These are phyloP conservation scores for Bruchidius siliquastri DNA, from an alignment of 2,888 invertebrate species.

Conservation along the genomic window DNA sequence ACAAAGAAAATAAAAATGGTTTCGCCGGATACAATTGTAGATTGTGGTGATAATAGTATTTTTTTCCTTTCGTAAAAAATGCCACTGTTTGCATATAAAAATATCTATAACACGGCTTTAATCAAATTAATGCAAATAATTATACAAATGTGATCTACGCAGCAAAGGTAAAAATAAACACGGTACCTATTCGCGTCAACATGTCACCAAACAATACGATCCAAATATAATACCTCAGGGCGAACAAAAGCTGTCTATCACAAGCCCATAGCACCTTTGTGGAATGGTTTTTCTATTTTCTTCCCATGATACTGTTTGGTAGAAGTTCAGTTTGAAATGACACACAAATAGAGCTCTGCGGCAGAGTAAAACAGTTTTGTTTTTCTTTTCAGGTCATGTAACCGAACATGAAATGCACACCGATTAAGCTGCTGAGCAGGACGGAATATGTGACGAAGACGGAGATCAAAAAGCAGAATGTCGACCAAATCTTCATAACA, in stretches of 20 bases:
- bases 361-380: neutral
- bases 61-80: too few relatives aligned
- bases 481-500: slow-evolving; percentile 16
- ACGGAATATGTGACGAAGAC: slow-evolving; percentile 16
- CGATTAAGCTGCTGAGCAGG: slow-evolving; percentile 32
- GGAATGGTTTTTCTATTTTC: neutral
- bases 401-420: slow-evolving; percentile 34
- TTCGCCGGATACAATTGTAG: too few relatives aligned
- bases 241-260: neutral
- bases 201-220: neutral
- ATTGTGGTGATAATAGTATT: too few relatives aligned
- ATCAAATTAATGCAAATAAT: neutral
- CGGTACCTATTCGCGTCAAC: neutral
- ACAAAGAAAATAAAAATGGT: too few relatives aligned
- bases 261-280: neutral
- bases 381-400: neutral
- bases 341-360: neutral
- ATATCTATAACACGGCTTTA: neutral
- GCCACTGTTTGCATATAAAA: too few relatives aligned
- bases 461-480: slow-evolving; percentile 2
- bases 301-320: neutral
- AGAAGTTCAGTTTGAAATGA: neutral
- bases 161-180: neutral
- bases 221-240: neutral
- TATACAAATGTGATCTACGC: neutral